Percentiles rank a stretch among this genome's conserved stretches.
Conservation (phyloP, 2,797 vertebrate species). For the Smutsia temminckii region DNA sequence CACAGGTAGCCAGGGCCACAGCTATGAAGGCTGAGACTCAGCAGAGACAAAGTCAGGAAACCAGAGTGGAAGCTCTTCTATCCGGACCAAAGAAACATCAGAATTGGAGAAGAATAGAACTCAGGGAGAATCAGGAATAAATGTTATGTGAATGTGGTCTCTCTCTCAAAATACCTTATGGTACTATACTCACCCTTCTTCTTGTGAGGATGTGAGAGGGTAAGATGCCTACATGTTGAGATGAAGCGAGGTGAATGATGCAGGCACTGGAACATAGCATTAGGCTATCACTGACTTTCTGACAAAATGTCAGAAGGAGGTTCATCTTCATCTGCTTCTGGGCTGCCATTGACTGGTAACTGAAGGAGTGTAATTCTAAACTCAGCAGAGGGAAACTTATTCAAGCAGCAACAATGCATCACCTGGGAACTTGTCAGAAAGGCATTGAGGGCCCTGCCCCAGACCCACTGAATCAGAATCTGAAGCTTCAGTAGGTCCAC, state of each 20-base stretch:
- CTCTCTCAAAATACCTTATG: neutral
- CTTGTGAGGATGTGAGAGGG: neutral
- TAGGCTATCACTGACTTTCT: neutral
- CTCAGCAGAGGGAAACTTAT: neutral
- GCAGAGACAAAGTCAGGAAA: neutral
- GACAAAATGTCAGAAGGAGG: neutral
- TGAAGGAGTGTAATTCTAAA: neutral
- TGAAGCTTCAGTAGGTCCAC: slow-evolving; percentile 23
- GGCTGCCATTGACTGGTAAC: neutral
- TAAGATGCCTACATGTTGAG: neutral
- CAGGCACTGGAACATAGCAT: neutral
- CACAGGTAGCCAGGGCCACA: neutral
- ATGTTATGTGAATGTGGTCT: neutral
- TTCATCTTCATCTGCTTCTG: neutral
- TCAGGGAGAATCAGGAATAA: neutral
- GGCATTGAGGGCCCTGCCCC: neutral
- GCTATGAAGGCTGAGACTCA: neutral
- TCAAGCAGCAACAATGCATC: neutral
- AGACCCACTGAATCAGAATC: slow-evolving; percentile 22
- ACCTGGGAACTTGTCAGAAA: neutral
- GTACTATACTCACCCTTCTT: neutral
- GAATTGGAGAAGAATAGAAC: neutral
- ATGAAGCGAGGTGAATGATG: neutral
- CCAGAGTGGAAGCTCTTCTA: neutral
- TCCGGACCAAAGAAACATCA: neutral